Percentiles rank a stretch among this genome's conserved stretches.
Evolutionary conservation across 1,140 invertebrate genomes (phyloP).

Genomic region (Caenorhabditis tropicalis): DNA sequence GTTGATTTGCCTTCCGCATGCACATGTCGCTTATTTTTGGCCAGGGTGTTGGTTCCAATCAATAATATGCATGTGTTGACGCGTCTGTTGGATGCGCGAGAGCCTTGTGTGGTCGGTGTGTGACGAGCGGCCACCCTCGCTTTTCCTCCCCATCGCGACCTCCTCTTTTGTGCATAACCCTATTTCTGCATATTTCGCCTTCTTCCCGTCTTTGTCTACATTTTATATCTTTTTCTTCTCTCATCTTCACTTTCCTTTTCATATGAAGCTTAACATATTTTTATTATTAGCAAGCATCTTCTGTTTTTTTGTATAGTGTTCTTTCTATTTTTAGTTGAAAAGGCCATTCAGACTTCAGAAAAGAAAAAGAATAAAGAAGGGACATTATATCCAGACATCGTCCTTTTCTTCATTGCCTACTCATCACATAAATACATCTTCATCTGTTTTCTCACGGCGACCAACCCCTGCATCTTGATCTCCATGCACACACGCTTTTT

Average conservation of each 20-base stretch:
- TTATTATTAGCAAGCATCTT: not conserved
- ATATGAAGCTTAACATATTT: not conserved
- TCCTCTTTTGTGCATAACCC: slow-evolving; percentile 41
- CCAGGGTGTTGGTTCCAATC: slow-evolving; percentile 38
- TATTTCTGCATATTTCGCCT: slow-evolving; percentile 40
- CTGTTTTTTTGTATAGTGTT: not conserved
- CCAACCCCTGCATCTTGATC: not conserved
- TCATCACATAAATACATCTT: not conserved
- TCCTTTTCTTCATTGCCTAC: not conserved
- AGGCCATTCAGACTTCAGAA: too few species aligned
- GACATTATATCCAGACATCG: too few species aligned
- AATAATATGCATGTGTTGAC: slow-evolving; percentile 44
- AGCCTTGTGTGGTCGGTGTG: slow-evolving; percentile 37
- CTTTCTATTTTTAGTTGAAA: too few species aligned
- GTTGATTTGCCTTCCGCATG: slow-evolving; percentile 2
- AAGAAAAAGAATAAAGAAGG: too few species aligned
- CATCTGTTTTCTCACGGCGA: not conserved
- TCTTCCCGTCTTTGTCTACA: slow-evolving; percentile 24
- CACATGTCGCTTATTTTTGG: slow-evolving; percentile 35
- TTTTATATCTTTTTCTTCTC: slow-evolving; percentile 17
- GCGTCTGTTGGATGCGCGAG: slow-evolving; percentile 36
- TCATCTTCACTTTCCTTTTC: not conserved
- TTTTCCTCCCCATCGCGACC: slow-evolving; percentile 9
- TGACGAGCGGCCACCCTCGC: slow-evolving; percentile 37
- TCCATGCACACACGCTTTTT: not conserved